Percentiles rank a stretch among this genome's conserved stretches.
Conservation (phyloP, 2,113 vertebrate species). For the Nettapus auritus region DNA sequence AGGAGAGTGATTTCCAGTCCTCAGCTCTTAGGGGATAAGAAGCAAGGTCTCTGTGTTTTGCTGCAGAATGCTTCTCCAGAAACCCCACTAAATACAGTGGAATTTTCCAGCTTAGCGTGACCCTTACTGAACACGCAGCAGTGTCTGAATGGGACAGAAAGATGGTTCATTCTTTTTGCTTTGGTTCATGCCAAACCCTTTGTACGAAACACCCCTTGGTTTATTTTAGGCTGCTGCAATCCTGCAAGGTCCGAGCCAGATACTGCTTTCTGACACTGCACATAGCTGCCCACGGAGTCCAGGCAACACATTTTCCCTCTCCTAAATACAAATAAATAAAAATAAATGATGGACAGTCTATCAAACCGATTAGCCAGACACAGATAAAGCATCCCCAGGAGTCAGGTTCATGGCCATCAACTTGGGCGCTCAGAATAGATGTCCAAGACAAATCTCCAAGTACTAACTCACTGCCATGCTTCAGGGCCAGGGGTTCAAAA, state of each 20-base stretch:
- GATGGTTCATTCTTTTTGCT: background rate
- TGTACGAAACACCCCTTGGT: background rate
- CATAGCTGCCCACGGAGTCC: background rate
- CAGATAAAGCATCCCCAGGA: background rate
- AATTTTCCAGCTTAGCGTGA: background rate
- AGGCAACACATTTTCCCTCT: background rate
- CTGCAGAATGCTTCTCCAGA: background rate
- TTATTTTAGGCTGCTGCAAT: background rate
- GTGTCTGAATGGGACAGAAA: background rate
- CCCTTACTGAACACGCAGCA: background rate
- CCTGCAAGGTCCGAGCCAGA: background rate
- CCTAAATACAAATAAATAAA: background rate
- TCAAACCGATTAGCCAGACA: constrained; percentile 10
- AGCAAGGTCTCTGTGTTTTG: background rate
- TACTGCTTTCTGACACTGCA: background rate
- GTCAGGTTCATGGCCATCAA: constrained; percentile 16
- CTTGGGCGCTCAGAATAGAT: background rate
- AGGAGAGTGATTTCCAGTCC: background rate
- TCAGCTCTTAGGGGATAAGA: background rate
- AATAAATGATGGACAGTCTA: constrained; percentile 25
- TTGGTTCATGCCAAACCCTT: background rate
- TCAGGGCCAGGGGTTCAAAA: background rate
- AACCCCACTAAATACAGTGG: background rate
- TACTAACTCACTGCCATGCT: background rate
- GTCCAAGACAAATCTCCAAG: constrained; percentile 12